Base-by-base conservation (phyloP, 2,797 vertebrate genomes). In the Pangasius larnaudii region DNA sequence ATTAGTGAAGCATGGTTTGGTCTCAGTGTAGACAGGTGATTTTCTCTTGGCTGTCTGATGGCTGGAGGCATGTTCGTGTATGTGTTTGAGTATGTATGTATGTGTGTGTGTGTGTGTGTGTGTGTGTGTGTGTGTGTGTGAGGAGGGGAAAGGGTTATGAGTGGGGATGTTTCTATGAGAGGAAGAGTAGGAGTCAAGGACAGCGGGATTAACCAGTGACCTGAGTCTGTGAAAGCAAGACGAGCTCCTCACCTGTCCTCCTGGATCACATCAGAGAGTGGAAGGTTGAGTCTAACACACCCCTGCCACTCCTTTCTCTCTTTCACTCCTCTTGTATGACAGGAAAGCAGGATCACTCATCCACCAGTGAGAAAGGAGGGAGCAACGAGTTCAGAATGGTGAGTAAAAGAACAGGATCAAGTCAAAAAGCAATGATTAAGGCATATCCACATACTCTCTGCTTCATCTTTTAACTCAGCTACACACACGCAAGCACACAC, bases 181-280 rank as follows among this genome's bases (percentile, higher is more conserved):
- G 51, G 36, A 56, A 42, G 75, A 82, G 61, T 88, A 79, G 81
- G 87, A 86, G 59, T 89, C 85, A 86, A 88, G 86, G 85, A 88
- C 59, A 87, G 85, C 56, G 36, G 82, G 84, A 90, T 83, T 71
- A 93, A 90, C 92, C 91, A 88, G 87, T 85, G 89, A 93, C 83
- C 86, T 94, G 93, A 93, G 92, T 89, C 85, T 90, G 86, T 92
- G 92, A 89, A 89, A 89, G 84, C 7, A 74, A 92, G 88, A 88
- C 65, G 78, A 91, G 88, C 65, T 77, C 85, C 90, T 88, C 77
- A 90, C 88, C 90, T 89, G 91, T 91, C 91, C 77, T 67, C 51
- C 80, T 86, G 63, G 18, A 92, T 92, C 81, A 90, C 86, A 83
- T 94, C 94, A 94, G 85, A 91, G 16, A 56, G 65, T 53, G 75